Evolutionary conservation across 2,797 vertebrate genomes (phyloP).

Genomic region (Sarcophilus harrisii): DNA sequence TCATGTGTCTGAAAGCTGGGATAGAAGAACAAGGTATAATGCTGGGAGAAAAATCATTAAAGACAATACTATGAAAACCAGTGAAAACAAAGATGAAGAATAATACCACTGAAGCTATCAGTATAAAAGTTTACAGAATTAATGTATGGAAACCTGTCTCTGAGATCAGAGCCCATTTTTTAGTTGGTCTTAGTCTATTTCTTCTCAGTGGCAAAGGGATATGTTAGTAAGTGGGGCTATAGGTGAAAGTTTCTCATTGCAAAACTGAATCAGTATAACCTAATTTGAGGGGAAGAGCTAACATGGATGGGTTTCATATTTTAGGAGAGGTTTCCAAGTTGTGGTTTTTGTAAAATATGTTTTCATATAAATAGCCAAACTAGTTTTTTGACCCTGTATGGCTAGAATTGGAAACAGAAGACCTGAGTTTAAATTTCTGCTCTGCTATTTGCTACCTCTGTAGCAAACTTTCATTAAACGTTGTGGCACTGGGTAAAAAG

Average conservation of each 20-base stretch:
- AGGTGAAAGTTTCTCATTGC: neutral
- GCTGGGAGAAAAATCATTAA: slow-evolving; percentile 59
- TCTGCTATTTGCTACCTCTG: neutral
- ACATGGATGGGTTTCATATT: slow-evolving; percentile 23
- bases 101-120: neutral
- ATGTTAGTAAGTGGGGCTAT: neutral
- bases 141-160: slow-evolving; percentile 31
- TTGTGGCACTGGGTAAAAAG: neutral
- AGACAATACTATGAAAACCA: slow-evolving; percentile 61
- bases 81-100: slow-evolving; percentile 51
- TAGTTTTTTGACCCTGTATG: slow-evolving; percentile 9
- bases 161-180: slow-evolving; percentile 1
- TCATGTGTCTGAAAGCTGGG: slow-evolving; percentile 60
- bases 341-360: neutral
- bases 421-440: neutral
- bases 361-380: neutral
- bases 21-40: slow-evolving; percentile 45
- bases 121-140: slow-evolving; percentile 39
- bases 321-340: neutral
- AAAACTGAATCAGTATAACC: neutral
- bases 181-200: slow-evolving; percentile 21
- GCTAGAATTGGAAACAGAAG: neutral
- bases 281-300: slow-evolving; percentile 40
- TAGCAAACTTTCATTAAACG: neutral
- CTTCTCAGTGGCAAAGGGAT: slow-evolving; percentile 5